These are phyloP conservation scores for Hyposmocoma kahamanoa DNA, from an alignment of 1,140 invertebrate genomes.

Conservation along the genomic window DNA sequence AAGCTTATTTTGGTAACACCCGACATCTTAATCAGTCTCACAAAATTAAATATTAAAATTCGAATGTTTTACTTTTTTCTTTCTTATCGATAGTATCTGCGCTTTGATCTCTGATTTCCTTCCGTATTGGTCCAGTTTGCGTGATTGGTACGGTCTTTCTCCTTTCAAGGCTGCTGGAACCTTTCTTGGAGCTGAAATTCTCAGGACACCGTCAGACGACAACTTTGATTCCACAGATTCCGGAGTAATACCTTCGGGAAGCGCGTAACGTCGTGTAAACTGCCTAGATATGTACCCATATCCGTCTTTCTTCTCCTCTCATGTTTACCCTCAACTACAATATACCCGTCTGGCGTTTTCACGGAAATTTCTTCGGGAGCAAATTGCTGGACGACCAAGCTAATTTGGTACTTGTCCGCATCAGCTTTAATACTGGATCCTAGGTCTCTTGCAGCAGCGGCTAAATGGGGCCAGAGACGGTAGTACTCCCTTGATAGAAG, in stretches of 20 bases:
- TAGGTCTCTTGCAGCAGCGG: constrained; percentile 36
- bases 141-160: constrained; percentile 37
- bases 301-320: constrained; percentile 84
- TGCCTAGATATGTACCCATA: constrained; percentile 84
- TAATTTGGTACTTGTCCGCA: constrained; percentile 76
- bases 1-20: too few species aligned
- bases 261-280: constrained; percentile 80
- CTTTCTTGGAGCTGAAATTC: constrained; percentile 76
- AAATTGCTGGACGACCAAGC: constrained; percentile 90
- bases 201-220: constrained; percentile 84
- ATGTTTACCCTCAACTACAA: constrained; percentile 83
- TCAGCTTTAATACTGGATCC: constrained; percentile 57
- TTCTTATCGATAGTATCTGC: too few species aligned
- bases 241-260: constrained; percentile 80
- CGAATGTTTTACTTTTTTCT: too few species aligned
- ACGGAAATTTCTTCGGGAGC: constrained; percentile 88
- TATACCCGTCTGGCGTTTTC: constrained; percentile 82
- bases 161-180: constrained; percentile 29
- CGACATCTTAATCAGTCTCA: too few species aligned
- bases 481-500: constrained; percentile 55
- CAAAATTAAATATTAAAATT: too few species aligned
- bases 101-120: constrained; percentile 39
- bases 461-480: constrained; percentile 70
- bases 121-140: constrained; percentile 46
- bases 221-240: constrained; percentile 79